Base-by-base conservation (phyloP, 2,113 vertebrate species). In the Pseudorectes ferrugineus region DNA sequence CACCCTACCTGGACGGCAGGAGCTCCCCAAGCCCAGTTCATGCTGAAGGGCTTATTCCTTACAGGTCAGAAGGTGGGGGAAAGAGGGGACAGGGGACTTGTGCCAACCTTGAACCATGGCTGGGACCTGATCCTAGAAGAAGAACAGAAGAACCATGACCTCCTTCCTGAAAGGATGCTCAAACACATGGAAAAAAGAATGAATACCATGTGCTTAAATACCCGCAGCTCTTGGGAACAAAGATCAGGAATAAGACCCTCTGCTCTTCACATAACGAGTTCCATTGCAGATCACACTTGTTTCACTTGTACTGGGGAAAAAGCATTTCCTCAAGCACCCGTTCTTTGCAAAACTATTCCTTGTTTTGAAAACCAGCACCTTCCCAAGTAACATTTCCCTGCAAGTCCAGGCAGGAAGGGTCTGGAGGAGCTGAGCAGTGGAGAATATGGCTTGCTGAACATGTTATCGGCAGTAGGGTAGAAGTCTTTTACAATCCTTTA, bases 401-500 rank as follows among this genome's bases (percentile, higher is more conserved):
- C 28, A 31, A 70, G 31, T 20, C 35, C 40, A 40, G 51, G 28
- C 8, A 48, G 74, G 71, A 52, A 61, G 58, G 28, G 19, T 36
- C 36, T 61, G 15, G 21, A 88, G 52, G 23, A 75, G 76, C 55
- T 45, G 65, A 81, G 81, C 38, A 89, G 52, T 2, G 3, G 42
- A 70, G 54, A 7, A 29, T 11, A 33, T 5, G 52, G 55, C 62
- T 58, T 87, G 84, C 66, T 92, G 84, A 85, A 81, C 81, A 42
- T 52, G 71, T 74, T 70, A 73, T 2, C 66, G 66, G 77, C 93
- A 93, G 81, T 4, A 80, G 68, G 38, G 24, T 25, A 62, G 49
- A 38, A 82, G 58, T 10, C 74, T 95, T 89, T 87, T 70, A 91
- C 81, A 94, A 76, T 51, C 77, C 62, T 95, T 97, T 95, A 95